phyloP scores from a whole-genome alignment of 92 coral and sea anemone species.

The Diadumene lineata region DNA sequence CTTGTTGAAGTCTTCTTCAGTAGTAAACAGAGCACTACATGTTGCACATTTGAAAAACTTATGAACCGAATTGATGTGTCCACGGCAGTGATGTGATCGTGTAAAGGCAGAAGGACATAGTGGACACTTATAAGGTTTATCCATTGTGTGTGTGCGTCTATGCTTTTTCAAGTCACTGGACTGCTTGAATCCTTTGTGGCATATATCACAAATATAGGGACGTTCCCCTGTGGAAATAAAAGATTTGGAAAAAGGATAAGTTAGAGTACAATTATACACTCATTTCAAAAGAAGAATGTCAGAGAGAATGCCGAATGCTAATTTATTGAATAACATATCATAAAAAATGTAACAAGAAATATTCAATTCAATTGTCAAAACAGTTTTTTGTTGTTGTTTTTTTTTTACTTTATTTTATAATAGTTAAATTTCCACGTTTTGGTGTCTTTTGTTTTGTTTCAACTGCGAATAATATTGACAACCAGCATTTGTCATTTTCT shows the following conservation, averaged over 20 bases:
- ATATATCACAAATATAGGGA: constrained; percentile 88
- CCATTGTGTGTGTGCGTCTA: constrained; percentile 91
- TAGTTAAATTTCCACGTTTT: too few relatives aligned
- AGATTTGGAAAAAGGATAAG: neutral
- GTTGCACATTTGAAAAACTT: constrained; percentile 74
- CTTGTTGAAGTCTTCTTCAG: constrained; percentile 76
- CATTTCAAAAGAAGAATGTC: too few relatives aligned
- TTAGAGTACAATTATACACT: too few relatives aligned
- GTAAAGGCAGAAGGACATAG: constrained; percentile 90
- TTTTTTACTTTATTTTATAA: too few relatives aligned
- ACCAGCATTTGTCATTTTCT: too few relatives aligned
- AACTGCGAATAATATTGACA: too few relatives aligned
- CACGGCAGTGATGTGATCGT: constrained; percentile 91
- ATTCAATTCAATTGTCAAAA: too few relatives aligned
- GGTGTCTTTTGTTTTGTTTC: too few relatives aligned
- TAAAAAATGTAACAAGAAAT: too few relatives aligned
- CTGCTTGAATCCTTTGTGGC: constrained; percentile 95
- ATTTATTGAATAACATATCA: too few relatives aligned
- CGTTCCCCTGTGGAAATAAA: constrained; percentile 74
- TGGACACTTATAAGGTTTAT: constrained; percentile 89
- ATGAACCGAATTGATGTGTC: constrained; percentile 82
- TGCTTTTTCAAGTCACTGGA: constrained; percentile 97
- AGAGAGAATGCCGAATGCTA: too few relatives aligned
- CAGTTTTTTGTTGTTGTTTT: too few relatives aligned
- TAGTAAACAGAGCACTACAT: constrained; percentile 79